Conservation (phyloP, 2,888 invertebrate genomes). For the Tipula unca region DNA sequence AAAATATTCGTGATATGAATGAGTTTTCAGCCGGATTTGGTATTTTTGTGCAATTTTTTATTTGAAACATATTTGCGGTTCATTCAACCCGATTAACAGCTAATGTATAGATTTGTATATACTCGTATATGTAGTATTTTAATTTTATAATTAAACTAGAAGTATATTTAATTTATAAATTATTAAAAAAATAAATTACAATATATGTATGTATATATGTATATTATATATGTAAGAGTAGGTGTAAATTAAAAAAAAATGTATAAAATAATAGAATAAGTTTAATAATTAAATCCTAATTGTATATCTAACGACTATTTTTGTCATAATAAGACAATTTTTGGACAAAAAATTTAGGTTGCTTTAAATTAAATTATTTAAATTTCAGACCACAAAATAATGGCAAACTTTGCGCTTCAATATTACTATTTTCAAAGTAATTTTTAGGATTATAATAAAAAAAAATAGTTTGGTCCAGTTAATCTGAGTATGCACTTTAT, state of each 20-base stretch:
- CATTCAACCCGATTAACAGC: neutral
- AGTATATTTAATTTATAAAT: neutral
- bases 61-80: neutral
- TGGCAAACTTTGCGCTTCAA: neutral
- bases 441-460: neutral
- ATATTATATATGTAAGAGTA: neutral
- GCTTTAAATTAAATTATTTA: neutral
- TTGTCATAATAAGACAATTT: neutral
- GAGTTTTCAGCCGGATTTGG: neutral
- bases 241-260: neutral
- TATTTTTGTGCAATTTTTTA: neutral
- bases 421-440: neutral
- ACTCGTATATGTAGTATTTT: neutral
- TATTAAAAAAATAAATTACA: neutral
- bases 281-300: neutral
- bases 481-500: neutral
- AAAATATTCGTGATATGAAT: neutral
- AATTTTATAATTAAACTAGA: neutral
- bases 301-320: neutral
- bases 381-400: neutral
- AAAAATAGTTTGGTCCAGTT: neutral
- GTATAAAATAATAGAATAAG: neutral
- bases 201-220: neutral
- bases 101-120: neutral
- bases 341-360: neutral